Conservation (phyloP, 2,888 invertebrate genomes). For the Scaptomyza parva region DNA sequence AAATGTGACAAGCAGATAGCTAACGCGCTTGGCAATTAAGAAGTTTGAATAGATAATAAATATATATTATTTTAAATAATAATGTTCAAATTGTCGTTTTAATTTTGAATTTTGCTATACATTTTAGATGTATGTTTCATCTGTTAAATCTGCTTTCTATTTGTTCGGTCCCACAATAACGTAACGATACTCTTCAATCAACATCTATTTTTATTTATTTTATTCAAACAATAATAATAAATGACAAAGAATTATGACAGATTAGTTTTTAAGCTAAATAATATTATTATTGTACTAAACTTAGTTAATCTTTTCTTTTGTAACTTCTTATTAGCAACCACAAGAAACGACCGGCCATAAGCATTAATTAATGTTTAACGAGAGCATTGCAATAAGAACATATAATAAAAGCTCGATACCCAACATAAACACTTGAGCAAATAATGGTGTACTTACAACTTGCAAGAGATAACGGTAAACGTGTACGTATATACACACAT, state of each 20-base stretch:
- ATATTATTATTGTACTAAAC: conserved; percentile 5
- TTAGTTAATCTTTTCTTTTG: background rate
- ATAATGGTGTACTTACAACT: conserved; percentile 69
- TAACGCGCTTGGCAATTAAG: conserved; percentile 1
- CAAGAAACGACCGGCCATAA: conserved; percentile 37
- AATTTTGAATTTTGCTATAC: background rate
- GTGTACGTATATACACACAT: conserved; percentile 15
- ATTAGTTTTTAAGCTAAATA: background rate
- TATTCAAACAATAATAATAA: background rate
- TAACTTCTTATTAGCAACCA: background rate
- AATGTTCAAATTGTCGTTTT: background rate
- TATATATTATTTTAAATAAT: background rate
- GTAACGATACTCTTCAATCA: no score
- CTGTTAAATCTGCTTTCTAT: no score
- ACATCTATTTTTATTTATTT: no score
- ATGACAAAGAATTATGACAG: no score
- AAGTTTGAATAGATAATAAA: background rate
- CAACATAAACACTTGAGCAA: conserved; percentile 68
- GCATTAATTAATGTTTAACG: conserved; percentile 62
- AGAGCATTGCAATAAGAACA: conserved; percentile 53
- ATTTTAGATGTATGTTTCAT: background rate
- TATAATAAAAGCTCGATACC: conserved; percentile 62
- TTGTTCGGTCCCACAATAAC: no score
- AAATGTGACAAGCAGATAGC: conserved; percentile 9
- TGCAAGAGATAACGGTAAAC: conserved; percentile 68